phyloP scores from a whole-genome alignment of 2,113 vertebrate genomes.

The Junco hyemalis region DNA sequence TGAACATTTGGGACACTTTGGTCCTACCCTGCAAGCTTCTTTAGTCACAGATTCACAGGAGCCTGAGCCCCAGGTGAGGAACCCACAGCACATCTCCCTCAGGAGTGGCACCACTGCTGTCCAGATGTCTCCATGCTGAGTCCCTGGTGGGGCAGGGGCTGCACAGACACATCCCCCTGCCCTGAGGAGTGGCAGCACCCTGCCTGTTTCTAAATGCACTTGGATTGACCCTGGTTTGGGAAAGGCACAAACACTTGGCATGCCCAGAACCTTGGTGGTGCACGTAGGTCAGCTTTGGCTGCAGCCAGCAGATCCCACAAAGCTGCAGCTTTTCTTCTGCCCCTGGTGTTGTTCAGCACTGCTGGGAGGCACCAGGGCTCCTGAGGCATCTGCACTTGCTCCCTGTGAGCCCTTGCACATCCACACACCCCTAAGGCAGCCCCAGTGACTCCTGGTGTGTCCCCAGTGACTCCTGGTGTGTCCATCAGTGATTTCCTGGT shows the following conservation, averaged over 20 bases:
- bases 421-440: not conserved
- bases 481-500: not conserved
- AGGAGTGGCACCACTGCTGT: not conserved
- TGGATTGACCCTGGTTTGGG: not conserved
- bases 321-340: not conserved
- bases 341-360: not conserved
- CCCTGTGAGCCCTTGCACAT: not conserved
- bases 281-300: not conserved
- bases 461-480: not conserved
- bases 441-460: fast-evolving
- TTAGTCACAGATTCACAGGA: not conserved
- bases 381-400: not conserved
- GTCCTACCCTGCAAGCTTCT: not conserved
- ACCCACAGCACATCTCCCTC: not conserved
- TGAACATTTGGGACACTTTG: fast-evolving
- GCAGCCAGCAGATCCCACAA: not conserved
- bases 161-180: not conserved
- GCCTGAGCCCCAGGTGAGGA: not conserved
- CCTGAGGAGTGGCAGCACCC: not conserved
- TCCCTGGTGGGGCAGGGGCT: not conserved
- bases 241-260: not conserved
- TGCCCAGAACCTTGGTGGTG: too few species aligned
- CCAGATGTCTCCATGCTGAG: fast-evolving
- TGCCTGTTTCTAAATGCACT: not conserved
- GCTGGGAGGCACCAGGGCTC: not conserved